These are phyloP conservation scores for Chrysodeixis includens DNA, from an alignment of 2,888 invertebrate species.

Conservation along the genomic window DNA sequence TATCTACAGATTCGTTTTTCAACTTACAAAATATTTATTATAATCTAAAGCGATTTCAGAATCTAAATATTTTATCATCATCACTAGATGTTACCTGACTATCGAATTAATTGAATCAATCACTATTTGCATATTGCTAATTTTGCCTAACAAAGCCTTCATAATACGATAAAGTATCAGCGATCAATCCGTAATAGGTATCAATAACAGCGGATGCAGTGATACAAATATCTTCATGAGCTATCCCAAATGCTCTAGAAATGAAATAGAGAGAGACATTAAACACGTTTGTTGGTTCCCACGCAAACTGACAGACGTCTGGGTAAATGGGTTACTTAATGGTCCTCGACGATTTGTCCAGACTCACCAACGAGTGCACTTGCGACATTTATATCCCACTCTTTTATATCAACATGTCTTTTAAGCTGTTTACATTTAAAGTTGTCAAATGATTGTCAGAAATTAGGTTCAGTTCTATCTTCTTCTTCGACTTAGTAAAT, in stretches of 20 bases:
- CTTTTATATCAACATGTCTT: neutral
- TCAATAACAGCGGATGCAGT: slow-evolving; percentile 32
- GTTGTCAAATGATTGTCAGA: neutral
- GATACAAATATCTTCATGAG: slow-evolving; percentile 40
- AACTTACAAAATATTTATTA: no score
- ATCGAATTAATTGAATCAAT: neutral
- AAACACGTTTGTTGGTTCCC: slow-evolving; percentile 40
- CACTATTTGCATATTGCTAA: neutral
- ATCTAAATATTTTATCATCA: neutral
- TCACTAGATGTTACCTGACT: neutral
- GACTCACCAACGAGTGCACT: slow-evolving; percentile 26
- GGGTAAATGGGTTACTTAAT: slow-evolving; percentile 54
- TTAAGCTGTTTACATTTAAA: neutral
- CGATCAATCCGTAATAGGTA: neutral
- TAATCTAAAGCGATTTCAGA: neutral
- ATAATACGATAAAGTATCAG: neutral
- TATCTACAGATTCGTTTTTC: neutral
- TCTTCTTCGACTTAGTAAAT: neutral
- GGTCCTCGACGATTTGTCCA: slow-evolving; percentile 32
- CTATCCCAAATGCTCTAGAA: slow-evolving; percentile 39
- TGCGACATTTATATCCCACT: slow-evolving; percentile 28
- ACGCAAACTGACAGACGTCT: slow-evolving; percentile 39
- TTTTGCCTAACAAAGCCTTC: neutral
- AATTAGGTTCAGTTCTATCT: neutral
- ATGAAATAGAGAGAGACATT: slow-evolving; percentile 34